Evolutionary conservation across 2,113 vertebrate species (phyloP).

Genomic region (Salminus brasiliensis): DNA sequence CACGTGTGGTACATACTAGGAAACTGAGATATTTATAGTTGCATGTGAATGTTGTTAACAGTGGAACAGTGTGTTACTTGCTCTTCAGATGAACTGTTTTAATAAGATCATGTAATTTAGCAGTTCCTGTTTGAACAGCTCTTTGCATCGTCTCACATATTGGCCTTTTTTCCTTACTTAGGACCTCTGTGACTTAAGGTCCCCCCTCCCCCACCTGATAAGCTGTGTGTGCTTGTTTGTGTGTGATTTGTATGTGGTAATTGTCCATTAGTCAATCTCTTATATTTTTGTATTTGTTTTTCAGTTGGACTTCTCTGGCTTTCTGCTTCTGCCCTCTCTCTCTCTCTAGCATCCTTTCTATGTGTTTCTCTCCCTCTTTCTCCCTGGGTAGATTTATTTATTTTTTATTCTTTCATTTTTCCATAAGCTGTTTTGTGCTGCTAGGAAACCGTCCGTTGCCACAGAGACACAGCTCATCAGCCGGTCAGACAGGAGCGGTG

Average conservation of each 20-base stretch:
- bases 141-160: conserved; percentile 29
- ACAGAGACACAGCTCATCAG: conserved; percentile 76
- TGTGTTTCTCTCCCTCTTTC: background rate
- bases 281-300: too few relatives aligned
- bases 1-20: background rate
- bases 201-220: too few relatives aligned
- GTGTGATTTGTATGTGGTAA: too few relatives aligned
- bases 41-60: conserved; percentile 18
- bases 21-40: conserved; percentile 36
- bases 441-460: conserved; percentile 78
- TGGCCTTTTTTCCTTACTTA: too few relatives aligned
- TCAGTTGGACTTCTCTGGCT: too few relatives aligned
- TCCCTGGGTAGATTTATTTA: conserved; percentile 20
- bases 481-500: conserved; percentile 66
- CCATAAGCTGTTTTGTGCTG: conserved; percentile 75
- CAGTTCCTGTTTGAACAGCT: conserved; percentile 37
- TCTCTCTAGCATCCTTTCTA: background rate
- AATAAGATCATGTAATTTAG: conserved; percentile 48
- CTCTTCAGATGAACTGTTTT: conserved; percentile 20
- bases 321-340: background rate
- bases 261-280: too few relatives aligned
- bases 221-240: too few relatives aligned
- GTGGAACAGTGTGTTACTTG: background rate
- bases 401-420: conserved; percentile 77
- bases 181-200: too few relatives aligned